Conservation (phyloP, 2,888 invertebrate species). For the Monoplex corrugatus region DNA sequence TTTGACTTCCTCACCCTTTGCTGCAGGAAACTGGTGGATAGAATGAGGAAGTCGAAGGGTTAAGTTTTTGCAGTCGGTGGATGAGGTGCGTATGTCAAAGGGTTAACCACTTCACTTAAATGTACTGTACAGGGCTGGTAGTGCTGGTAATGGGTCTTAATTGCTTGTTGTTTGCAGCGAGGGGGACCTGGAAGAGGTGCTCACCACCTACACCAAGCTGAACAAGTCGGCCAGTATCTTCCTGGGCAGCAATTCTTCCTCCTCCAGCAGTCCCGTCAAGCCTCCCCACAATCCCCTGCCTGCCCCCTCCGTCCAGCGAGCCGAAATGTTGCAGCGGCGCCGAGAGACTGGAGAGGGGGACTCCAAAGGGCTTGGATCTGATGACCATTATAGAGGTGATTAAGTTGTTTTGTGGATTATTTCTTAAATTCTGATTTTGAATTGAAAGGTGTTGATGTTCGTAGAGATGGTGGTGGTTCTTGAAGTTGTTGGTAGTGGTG, state of each 20-base stretch:
- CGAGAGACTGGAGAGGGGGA: constrained; percentile 38
- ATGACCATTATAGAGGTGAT: constrained; percentile 57
- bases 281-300: constrained; percentile 24
- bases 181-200: constrained; percentile 80
- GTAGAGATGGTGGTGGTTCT: constrained; percentile 58
- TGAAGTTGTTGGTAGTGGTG: constrained; percentile 50
- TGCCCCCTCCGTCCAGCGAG: constrained; percentile 15
- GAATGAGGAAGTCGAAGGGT: no score
- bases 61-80: no score
- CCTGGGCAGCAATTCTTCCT: constrained; percentile 71
- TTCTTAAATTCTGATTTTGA: no score
- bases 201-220: constrained; percentile 81
- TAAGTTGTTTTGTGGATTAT: neutral
- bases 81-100: no score
- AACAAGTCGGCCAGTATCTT: constrained; percentile 81
- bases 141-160: no score
- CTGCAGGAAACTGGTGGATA: no score
- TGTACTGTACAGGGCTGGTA: no score
- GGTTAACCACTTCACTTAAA: no score
- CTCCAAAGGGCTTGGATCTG: neutral
- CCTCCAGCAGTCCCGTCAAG: neutral
- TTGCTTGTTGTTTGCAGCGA: constrained; percentile 72
- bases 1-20: no score
- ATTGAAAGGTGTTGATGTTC: neutral
- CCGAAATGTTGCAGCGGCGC: constrained; percentile 48